A percentile compares a stretch with the other conserved stretches of the same genome.
These are phyloP conservation scores for Cheilosia soror DNA, from an alignment of 2,888 invertebrate species.

Conservation along the genomic window DNA sequence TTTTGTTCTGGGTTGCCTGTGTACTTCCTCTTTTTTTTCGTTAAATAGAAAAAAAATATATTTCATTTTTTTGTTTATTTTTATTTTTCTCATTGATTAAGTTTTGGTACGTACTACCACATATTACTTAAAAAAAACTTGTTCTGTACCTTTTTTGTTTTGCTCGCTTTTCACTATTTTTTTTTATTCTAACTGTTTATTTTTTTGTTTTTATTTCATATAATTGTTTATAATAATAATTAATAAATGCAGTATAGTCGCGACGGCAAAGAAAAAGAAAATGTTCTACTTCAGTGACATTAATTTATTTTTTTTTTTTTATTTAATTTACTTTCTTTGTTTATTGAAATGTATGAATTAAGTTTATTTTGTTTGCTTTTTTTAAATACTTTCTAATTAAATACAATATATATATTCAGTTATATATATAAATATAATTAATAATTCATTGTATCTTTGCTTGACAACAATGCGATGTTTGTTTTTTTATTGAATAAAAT, in stretches of 20 bases:
- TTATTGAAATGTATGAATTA: constrained; percentile 75
- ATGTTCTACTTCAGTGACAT: constrained; percentile 70
- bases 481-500: constrained; percentile 59
- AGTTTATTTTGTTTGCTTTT: constrained; percentile 66
- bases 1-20: constrained; percentile 66
- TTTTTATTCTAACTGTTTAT: constrained; percentile 78
- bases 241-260: constrained; percentile 75
- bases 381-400: constrained; percentile 72
- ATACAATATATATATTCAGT: constrained; percentile 73
- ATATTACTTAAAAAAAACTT: constrained; percentile 61
- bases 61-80: constrained; percentile 59
- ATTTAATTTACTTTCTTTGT: constrained; percentile 50
- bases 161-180: constrained; percentile 75
- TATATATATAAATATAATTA: constrained; percentile 75
- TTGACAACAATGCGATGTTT: constrained; percentile 73
- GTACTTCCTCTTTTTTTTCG: constrained; percentile 59
- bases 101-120: constrained; percentile 76
- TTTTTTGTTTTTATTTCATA: constrained; percentile 66
- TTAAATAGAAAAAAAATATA: constrained; percentile 79
- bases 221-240: constrained; percentile 76
- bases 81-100: constrained; percentile 77
- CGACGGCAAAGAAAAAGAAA: constrained; percentile 73
- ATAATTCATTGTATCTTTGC: constrained; percentile 75
- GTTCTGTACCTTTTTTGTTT: constrained; percentile 63
- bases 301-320: constrained; percentile 60